These are phyloP conservation scores for Eupithecia subumbrata DNA, from an alignment of 2,888 invertebrate genomes.

Conservation along the genomic window DNA sequence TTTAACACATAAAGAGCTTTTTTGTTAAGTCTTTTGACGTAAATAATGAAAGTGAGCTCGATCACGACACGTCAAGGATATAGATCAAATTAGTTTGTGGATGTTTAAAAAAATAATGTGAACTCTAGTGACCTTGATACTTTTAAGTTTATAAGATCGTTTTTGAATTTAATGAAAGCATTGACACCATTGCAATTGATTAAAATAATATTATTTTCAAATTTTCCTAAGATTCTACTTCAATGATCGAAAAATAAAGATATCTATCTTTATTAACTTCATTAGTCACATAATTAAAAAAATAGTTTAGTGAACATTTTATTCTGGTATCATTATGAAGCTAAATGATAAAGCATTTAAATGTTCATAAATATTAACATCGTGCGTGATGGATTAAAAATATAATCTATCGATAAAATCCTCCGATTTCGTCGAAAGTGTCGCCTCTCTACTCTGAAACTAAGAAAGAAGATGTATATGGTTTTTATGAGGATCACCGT, in stretches of 20 bases:
- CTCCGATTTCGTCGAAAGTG: not conserved
- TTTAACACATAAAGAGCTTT: slow-evolving; percentile 39
- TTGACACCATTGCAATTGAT: not conserved
- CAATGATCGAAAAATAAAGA: not conserved
- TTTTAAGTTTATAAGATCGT: not conserved
- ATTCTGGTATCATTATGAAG: not conserved
- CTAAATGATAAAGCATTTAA: not conserved
- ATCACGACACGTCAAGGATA: slow-evolving; percentile 73
- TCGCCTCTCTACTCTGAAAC: slow-evolving; percentile 52
- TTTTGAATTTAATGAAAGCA: not conserved
- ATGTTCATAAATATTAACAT: not conserved
- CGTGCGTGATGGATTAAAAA: not conserved
- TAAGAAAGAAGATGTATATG: slow-evolving; percentile 60
- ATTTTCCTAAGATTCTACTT: not conserved
- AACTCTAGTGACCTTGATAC: not conserved
- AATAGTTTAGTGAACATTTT: too few relatives aligned
- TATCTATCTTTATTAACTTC: not conserved
- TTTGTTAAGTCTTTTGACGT: slow-evolving; percentile 50
- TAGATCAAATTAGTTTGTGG: slow-evolving; percentile 39
- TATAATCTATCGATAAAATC: slow-evolving; percentile 24
- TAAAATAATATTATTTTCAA: not conserved
- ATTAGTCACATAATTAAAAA: too few relatives aligned
- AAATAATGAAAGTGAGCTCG: slow-evolving; percentile 62
- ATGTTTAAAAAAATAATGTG: slow-evolving; percentile 36
- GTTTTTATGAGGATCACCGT: slow-evolving; percentile 70